These are phyloP conservation scores for Amphiprion percula DNA, from an alignment of 2,113 vertebrate genomes.

Conservation along the genomic window DNA sequence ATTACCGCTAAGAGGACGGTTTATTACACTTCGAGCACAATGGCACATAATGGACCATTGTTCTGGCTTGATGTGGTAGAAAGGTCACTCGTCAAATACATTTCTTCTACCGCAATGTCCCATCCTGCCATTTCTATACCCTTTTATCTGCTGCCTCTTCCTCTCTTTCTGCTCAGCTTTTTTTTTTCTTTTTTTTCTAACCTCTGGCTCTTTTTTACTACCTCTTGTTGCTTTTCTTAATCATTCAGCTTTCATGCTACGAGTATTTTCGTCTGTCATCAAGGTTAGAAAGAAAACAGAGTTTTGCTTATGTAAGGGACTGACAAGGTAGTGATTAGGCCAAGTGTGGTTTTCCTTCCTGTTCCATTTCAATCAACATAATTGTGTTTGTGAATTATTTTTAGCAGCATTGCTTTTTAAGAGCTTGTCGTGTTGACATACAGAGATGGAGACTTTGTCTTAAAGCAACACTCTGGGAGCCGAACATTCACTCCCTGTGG, in stretches of 20 bases:
- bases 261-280: constrained; percentile 37
- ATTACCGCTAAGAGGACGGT: constrained; percentile 40
- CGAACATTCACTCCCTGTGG: background rate
- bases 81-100: constrained; percentile 74
- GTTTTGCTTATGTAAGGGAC: constrained; percentile 3
- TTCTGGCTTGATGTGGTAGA: constrained; percentile 70
- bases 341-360: constrained; percentile 57
- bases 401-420: constrained; percentile 9
- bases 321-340: constrained; percentile 26
- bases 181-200: background rate
- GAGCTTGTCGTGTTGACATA: constrained; percentile 20
- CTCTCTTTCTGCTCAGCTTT: background rate
- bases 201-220: background rate
- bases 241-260: background rate
- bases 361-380: constrained; percentile 28
- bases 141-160: constrained; percentile 32
- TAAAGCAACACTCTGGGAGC: background rate
- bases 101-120: constrained; percentile 61
- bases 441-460: background rate
- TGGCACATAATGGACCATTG: constrained; percentile 77
- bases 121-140: constrained; percentile 51
- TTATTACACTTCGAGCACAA: constrained; percentile 63
- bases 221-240: background rate
- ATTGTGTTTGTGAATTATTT: constrained; percentile 33
- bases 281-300: constrained; percentile 15